These are phyloP conservation scores for Orthosia gracilis DNA, from an alignment of 2,888 invertebrate species.

Conservation along the genomic window DNA sequence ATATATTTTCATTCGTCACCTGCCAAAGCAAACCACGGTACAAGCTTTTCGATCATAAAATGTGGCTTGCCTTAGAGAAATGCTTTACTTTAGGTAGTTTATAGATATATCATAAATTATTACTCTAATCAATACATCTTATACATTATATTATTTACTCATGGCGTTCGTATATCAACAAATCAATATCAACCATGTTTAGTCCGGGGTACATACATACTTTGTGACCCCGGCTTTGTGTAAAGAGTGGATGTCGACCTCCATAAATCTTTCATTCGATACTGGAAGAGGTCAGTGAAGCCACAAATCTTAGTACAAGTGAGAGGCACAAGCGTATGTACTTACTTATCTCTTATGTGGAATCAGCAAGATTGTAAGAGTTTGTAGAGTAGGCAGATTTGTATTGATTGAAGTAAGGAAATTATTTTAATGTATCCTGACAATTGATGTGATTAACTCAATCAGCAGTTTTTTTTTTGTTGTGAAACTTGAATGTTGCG, in stretches of 20 bases:
- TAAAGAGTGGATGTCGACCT: slow-evolving; percentile 80
- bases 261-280: slow-evolving; percentile 84
- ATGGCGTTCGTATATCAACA: no score
- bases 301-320: slow-evolving; percentile 62
- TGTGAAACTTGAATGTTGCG: no score
- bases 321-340: slow-evolving; percentile 34
- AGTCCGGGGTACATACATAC: slow-evolving; percentile 65
- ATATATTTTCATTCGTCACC: no score
- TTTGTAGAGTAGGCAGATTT: neutral
- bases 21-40: neutral
- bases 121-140: neutral
- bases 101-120: neutral
- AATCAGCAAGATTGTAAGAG: neutral
- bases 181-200: slow-evolving; percentile 48
- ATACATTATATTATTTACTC: slow-evolving; percentile 15
- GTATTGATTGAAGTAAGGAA: no score
- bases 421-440: no score
- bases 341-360: neutral
- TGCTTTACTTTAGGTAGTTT: neutral
- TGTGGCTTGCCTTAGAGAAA: neutral
- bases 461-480: neutral
- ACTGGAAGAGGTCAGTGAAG: slow-evolving; percentile 76
- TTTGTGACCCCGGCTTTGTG: slow-evolving; percentile 71
- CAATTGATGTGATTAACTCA: neutral
- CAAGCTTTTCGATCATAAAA: neutral